Evolutionary conservation across 2,797 vertebrate genomes (phyloP).

Genomic region (Xiphorhynchus erythropygius): DNA sequence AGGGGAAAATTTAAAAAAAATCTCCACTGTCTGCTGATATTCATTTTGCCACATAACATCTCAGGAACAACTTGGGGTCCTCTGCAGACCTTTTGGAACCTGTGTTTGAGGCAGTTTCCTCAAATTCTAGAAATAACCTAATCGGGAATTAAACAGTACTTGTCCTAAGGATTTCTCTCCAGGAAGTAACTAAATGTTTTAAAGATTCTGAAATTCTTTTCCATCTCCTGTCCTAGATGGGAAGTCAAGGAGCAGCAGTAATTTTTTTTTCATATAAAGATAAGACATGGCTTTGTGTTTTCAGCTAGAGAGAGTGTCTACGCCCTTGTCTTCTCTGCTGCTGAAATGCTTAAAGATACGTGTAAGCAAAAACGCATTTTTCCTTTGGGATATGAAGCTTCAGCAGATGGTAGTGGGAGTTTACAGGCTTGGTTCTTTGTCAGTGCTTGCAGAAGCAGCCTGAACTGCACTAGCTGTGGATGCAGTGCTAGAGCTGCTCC

Average conservation of each 20-base stretch:
- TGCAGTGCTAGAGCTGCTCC: background rate
- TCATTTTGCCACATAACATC: background rate
- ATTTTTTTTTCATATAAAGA: background rate
- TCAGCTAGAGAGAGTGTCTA: background rate
- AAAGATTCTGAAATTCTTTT: background rate
- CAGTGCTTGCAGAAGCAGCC: background rate
- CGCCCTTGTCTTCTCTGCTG: constrained; percentile 3
- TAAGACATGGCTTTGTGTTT: background rate
- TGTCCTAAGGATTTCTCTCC: background rate
- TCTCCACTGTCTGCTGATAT: background rate
- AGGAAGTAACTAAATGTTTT: background rate
- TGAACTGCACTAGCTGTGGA: background rate
- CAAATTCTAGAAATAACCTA: background rate
- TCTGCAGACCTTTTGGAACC: background rate
- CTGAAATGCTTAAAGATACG: background rate
- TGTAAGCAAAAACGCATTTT: constrained; percentile 38
- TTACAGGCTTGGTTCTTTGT: constrained; percentile 22
- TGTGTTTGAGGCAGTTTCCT: background rate
- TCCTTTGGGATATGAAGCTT: constrained; percentile 15
- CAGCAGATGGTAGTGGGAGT: constrained; percentile 53
- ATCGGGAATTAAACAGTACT: background rate
- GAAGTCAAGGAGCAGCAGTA: background rate
- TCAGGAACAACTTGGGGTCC: background rate
- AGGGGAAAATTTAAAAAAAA: background rate
- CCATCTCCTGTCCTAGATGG: background rate